Evolutionary conservation across 64 coral and sea anemone genomes (phyloP), one percentile per base, ranked within the genome.

Genomic region (Porites lutea): DNA sequence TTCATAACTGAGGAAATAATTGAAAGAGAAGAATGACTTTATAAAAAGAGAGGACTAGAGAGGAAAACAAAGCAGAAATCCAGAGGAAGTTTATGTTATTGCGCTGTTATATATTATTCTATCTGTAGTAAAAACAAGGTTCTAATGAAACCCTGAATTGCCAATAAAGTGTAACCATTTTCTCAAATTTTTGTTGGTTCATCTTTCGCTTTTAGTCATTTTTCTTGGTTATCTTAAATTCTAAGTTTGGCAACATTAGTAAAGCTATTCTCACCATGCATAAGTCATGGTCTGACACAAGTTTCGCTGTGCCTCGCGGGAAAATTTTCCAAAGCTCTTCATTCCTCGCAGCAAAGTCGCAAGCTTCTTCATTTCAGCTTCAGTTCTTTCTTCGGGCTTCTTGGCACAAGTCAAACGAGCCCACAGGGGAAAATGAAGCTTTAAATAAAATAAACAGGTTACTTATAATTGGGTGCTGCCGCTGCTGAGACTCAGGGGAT

Each of bases 391-490:
- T 21, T 93, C 87, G 0, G 95, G 95, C n/a, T 44, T 20, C 51
- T 90, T 92, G 0, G 54, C 57, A 23, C 95, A 96, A 14, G 71
- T 87, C 88, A 77, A 86, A 54, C 95, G 95, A 10, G 95, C 95
- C 95, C 95, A 96, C 1, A 93, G 27, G 3, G 95, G 95, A 71
- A 96, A 96, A 79, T 96, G 88, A 18, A 96, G 75, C 95, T 96
- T 47, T 73, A 73, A 13, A 87, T 8, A 3, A 55, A 14, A 14
- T 19, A 4, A 71, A 55, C 71, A 44, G 54, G 54, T 57, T 6
- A 57, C 12, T 57, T 57, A 57, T 57, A 57, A 57, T 12, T 37
- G 27, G 27, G 27, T 37, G 27, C 27, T 37, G 27, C 27, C 27
- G 27, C 27, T 37, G 27, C 27, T 37, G 27, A 37, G 27, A 37